Conservation (phyloP, 1,140 invertebrate genomes). For the Drosophila kikkawai region DNA sequence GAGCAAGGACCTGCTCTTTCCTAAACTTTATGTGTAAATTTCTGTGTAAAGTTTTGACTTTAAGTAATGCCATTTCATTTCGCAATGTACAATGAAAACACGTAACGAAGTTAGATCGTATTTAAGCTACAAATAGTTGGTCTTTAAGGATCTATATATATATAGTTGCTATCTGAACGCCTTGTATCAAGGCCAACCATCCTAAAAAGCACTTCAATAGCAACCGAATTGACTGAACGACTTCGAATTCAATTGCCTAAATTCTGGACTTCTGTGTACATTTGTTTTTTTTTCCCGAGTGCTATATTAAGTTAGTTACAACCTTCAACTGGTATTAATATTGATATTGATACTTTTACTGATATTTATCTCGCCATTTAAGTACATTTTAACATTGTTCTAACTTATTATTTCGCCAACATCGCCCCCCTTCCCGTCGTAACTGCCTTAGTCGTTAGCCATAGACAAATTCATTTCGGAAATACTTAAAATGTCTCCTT, state of each 20-base stretch:
- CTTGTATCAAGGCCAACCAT: conserved; percentile 84
- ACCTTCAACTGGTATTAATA: conserved; percentile 37
- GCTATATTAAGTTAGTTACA: conserved; percentile 76
- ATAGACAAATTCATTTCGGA: conserved; percentile 30
- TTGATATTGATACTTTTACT: conserved; percentile 1
- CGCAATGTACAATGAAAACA: conserved; percentile 74
- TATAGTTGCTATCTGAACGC: conserved; percentile 48
- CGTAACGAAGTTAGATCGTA: conserved; percentile 22
- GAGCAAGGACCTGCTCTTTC: background rate
- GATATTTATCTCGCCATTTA: conserved; percentile 75
- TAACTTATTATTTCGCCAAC: conserved; percentile 52
- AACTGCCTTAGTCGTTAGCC: conserved; percentile 38
- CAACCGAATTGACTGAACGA: conserved; percentile 53
- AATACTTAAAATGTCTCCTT: conserved; percentile 23
- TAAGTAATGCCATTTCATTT: conserved; percentile 72
- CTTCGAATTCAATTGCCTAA: conserved; percentile 14
- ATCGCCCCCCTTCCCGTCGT: conserved; percentile 7
- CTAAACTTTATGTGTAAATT: conserved; percentile 44
- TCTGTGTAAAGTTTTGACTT: conserved; percentile 52
- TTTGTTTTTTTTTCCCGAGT: conserved; percentile 54
- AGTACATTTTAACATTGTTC: conserved; percentile 59
- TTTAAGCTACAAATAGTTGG: conserved; percentile 27
- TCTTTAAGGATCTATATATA: conserved; percentile 17
- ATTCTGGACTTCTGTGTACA: conserved; percentile 43
- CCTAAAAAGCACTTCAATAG: conserved; percentile 62